Percentiles rank a stretch among this genome's conserved stretches.
Conservation (phyloP, 2,113 vertebrate genomes). For the Mystacornis crossleyi region DNA sequence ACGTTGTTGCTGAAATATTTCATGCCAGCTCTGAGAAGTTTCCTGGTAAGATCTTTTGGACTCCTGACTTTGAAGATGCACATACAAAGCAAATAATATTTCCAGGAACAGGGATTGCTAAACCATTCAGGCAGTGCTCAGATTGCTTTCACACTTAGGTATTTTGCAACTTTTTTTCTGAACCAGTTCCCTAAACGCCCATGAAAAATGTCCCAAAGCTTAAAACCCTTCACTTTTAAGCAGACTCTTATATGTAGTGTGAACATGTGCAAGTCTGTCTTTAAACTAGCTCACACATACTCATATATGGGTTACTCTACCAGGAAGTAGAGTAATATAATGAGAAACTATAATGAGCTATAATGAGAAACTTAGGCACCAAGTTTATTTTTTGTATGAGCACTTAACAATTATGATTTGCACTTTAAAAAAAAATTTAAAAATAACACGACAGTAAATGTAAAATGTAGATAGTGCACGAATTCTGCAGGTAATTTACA, state of each 20-base stretch:
- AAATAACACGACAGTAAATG: not conserved
- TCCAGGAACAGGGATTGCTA: accelerated
- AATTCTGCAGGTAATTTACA: not conserved
- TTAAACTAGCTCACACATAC: not conserved
- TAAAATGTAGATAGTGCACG: not conserved
- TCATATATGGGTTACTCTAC: not conserved
- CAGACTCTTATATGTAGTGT: not conserved
- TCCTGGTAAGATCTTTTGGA: not conserved
- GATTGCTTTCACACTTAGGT: not conserved
- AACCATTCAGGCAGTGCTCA: not conserved
- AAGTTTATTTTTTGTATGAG: not conserved
- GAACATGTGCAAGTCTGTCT: not conserved
- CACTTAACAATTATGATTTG: not conserved
- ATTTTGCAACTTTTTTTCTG: not conserved
- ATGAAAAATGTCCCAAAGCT: not conserved
- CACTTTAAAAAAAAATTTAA: not conserved
- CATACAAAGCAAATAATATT: not conserved
- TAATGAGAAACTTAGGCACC: not conserved
- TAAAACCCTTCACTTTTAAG: not conserved
- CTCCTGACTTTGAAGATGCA: not conserved
- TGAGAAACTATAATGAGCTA: too few species aligned
- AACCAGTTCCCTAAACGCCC: not conserved
- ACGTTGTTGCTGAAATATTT: not conserved
- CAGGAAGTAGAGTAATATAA: too few species aligned
- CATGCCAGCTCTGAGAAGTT: not conserved